Percentiles rank a stretch among this genome's conserved stretches.
Conservation (phyloP, 2,888 invertebrate genomes). For the Aporophyla nigra region DNA sequence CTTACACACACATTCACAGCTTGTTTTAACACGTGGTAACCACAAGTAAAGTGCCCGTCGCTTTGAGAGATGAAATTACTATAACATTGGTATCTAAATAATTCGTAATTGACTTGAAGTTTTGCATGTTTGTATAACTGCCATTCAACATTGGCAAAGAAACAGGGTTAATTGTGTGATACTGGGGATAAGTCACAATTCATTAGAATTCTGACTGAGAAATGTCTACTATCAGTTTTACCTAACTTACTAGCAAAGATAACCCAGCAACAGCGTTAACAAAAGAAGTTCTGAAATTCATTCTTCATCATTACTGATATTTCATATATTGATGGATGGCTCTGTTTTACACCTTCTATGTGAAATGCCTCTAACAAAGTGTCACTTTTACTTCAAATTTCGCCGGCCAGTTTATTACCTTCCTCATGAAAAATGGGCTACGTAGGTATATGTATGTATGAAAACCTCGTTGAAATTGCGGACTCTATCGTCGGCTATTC, state of each 20-base stretch:
- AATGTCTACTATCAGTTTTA: background rate
- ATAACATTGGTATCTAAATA: too few species aligned
- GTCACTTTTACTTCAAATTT: slow-evolving; percentile 15
- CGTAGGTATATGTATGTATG: background rate
- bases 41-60: too few species aligned
- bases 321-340: background rate
- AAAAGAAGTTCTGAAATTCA: slow-evolving; percentile 4
- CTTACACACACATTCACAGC: too few species aligned
- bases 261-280: background rate
- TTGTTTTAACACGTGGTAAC: too few species aligned
- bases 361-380: background rate
- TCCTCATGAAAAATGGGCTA: background rate
- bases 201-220: background rate
- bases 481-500: background rate
- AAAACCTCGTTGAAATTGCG: background rate
- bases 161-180: background rate
- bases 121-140: background rate
- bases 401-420: background rate
- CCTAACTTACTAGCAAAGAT: background rate
- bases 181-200: background rate
- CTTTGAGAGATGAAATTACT: too few species aligned
- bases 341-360: background rate
- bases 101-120: background rate
- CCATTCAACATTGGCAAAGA: background rate
- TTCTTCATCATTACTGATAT: background rate